Evolutionary conservation across 2,888 invertebrate species (phyloP), one percentile per base, ranked within the genome.

Genomic region (Magallana nippona): DNA sequence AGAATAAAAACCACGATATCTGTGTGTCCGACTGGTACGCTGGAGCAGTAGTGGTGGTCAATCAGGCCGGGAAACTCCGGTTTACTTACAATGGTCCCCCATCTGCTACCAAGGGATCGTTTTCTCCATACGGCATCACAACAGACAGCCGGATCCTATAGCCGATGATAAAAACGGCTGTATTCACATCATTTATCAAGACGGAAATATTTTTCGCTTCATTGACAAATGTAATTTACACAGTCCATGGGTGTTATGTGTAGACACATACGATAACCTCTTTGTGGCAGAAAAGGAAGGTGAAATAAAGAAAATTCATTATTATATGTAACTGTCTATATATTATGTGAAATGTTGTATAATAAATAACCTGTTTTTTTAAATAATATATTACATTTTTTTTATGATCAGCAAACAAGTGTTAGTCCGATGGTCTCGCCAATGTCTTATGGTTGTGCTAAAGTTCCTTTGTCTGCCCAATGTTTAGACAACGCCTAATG

Each of bases 1-100:
- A 60, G 60, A 60, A 60, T 19, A 60, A 19, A 19, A 60, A 60
- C 17, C 60, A 19, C 19, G 60, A 60, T 60, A 60, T 60, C 0
- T 60, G 60, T 19, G 60, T 60, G 3, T n/a, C 19, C 10, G 60
- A 60, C 60, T 10, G n/a, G n/a, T n/a, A 19, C 10, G 60, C 60
- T 8, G 60, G 60, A 5, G 60, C 60, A 60, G 60, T 60, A n/a
- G 60, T 60, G n/a, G 60, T 60, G 60, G 60, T 60, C 60, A 60
- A 60, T 60, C 60, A 3, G 60, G 10, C 60, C 60, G 60, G 60
- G 60, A n/a, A 60, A 60, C 60, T 60, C n/a, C n/a, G 60, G 19
- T 60, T 60, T 19, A 60, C n/a, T 10, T 60, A 60, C 60, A 60
- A 5, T 17, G 60, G 60, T 19, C n/a, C 1, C 19, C 8, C 60